phyloP scores from a whole-genome alignment of 2,797 vertebrate species.

The Artibeus jamaicensis region DNA sequence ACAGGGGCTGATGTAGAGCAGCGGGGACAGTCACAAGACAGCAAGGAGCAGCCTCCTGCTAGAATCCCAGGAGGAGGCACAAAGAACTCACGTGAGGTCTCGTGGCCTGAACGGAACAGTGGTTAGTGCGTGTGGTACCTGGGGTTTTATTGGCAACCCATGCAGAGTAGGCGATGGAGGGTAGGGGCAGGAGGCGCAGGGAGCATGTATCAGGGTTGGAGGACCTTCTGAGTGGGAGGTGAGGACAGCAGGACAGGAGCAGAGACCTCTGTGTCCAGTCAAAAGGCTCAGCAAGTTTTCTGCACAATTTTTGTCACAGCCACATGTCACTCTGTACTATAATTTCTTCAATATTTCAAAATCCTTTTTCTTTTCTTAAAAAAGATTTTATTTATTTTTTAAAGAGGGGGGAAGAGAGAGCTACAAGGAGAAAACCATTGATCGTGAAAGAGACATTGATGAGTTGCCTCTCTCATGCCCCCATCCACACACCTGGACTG shows the following conservation, averaged over 20 bases:
- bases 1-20: background rate
- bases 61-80: background rate
- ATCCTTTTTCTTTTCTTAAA: too few relatives aligned
- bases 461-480: background rate
- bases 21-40: background rate
- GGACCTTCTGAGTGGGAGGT: background rate
- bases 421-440: background rate
- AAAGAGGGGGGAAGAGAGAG: background rate
- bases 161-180: background rate
- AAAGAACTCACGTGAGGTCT: background rate
- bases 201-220: background rate
- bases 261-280: background rate
- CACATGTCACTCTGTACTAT: background rate
- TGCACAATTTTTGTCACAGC: background rate
- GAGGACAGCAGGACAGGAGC: background rate
- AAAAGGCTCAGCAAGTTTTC: background rate
- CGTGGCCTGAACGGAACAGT: background rate
- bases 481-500: background rate
- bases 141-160: background rate
- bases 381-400: background rate
- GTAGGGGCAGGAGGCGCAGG: background rate
- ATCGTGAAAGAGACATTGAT: too few relatives aligned
- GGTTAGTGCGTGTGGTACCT: background rate
- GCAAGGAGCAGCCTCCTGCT: background rate
- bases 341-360: background rate